Evolutionary conservation across 2,113 vertebrate species (phyloP).

Genomic region (Cheirogaleus medius): DNA sequence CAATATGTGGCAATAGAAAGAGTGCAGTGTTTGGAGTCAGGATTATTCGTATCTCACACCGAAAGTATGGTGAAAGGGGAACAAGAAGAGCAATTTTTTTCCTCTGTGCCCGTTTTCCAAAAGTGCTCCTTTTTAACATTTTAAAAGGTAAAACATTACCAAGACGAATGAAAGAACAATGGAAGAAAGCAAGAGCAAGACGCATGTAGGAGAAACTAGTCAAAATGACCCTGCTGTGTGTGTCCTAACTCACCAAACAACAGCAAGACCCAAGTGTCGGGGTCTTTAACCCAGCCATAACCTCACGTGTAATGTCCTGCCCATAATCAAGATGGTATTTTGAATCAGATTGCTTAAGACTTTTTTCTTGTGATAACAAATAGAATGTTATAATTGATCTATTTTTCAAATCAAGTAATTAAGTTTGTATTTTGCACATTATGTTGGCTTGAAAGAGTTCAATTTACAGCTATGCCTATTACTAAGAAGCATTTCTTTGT

Average conservation of each 20-base stretch:
- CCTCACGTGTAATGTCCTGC: accelerated
- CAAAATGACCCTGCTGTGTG: not conserved
- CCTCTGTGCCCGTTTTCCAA: not conserved
- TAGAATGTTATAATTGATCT: not conserved
- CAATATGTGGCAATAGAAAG: not conserved
- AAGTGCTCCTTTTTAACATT: not conserved
- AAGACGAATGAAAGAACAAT: not conserved
- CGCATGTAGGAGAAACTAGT: not conserved
- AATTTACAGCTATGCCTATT: not conserved
- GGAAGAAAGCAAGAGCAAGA: not conserved
- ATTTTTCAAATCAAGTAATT: not conserved
- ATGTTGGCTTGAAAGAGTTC: not conserved
- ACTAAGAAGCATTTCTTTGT: not conserved
- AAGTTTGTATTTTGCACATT: not conserved
- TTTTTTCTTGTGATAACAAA: not conserved
- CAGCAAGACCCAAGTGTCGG: not conserved
- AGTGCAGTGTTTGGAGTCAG: not conserved
- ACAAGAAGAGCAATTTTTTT: not conserved
- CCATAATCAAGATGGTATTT: not conserved
- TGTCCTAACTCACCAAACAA: not conserved
- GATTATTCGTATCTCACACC: not conserved
- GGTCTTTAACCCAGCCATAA: accelerated
- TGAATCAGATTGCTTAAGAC: not conserved
- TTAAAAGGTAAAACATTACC: not conserved
- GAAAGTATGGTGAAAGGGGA: not conserved